These are phyloP conservation scores for Squalus acanthias DNA, from an alignment of 2,797 vertebrate genomes.

Conservation along the genomic window DNA sequence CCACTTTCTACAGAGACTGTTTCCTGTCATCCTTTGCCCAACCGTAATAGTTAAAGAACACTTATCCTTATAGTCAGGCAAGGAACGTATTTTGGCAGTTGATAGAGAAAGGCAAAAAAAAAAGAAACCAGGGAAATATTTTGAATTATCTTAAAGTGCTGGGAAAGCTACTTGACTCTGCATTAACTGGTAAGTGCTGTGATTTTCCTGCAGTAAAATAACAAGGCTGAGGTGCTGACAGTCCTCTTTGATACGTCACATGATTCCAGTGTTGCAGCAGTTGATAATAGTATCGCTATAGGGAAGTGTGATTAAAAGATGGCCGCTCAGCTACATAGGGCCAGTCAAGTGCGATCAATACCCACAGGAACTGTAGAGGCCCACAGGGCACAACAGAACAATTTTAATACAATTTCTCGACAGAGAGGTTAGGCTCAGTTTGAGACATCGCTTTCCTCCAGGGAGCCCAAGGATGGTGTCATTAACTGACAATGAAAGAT, in stretches of 20 bases:
- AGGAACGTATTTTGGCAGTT: neutral
- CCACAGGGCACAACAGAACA: neutral
- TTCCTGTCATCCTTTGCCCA: neutral
- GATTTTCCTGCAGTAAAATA: neutral
- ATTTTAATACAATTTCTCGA: conserved; percentile 11
- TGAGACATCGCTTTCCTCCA: neutral
- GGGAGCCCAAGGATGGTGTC: neutral
- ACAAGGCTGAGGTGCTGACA: neutral
- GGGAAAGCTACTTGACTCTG: neutral
- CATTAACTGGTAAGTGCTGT: neutral
- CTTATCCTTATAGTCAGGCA: neutral
- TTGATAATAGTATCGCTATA: neutral
- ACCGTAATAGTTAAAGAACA: neutral
- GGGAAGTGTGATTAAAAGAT: neutral
- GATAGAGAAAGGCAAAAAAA: neutral
- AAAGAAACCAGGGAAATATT: neutral
- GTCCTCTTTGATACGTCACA: neutral
- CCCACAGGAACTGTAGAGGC: neutral
- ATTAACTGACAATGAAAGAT: neutral
- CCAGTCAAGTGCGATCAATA: neutral
- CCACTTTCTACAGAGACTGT: neutral
- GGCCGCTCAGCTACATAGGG: neutral
- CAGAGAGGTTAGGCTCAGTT: neutral
- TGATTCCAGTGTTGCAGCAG: neutral
- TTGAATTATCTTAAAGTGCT: neutral